Evolutionary conservation across 2,797 vertebrate genomes (phyloP).

Genomic region (Brachyalestes nurse): DNA sequence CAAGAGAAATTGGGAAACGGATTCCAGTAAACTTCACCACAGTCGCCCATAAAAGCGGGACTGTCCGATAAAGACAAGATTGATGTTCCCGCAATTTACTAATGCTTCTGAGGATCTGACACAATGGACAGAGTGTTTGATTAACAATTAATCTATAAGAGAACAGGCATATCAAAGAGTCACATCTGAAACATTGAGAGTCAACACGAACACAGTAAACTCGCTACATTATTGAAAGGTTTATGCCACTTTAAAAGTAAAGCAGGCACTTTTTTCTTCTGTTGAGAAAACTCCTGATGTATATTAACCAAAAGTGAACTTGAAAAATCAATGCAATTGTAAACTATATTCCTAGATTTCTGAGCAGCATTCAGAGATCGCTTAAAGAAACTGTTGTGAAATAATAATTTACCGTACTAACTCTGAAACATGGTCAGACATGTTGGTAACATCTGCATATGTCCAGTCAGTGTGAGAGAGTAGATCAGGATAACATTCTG

Average conservation of each 20-base stretch:
- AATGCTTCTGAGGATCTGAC: conserved; percentile 45
- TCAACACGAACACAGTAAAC: neutral
- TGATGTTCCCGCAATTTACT: conserved; percentile 41
- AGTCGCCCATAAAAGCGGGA: conserved; percentile 32
- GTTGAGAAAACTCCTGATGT: conserved; percentile 7
- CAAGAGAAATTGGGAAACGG: conserved; percentile 30
- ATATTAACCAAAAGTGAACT: conserved; percentile 33
- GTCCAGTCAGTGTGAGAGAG: conserved; percentile 20
- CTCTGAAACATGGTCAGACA: conserved; percentile 20
- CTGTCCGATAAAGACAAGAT: conserved; percentile 32
- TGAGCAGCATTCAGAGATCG: conserved; percentile 21
- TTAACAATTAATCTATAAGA: conserved; percentile 41
- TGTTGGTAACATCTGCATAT: conserved; percentile 20
- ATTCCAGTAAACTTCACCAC: conserved; percentile 37
- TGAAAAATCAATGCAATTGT: conserved; percentile 31
- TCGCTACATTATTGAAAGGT: neutral
- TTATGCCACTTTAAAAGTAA: conserved; percentile 18
- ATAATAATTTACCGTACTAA: conserved; percentile 9
- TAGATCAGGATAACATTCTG: conserved; percentile 21
- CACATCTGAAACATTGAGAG: conserved; percentile 5
- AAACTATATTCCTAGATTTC: conserved; percentile 25
- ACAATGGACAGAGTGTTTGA: conserved; percentile 43
- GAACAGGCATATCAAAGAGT: conserved; percentile 28
- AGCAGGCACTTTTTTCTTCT: neutral
- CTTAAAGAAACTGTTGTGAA: neutral